Evolutionary conservation across 1,140 invertebrate species (phyloP).

Genomic region (Listronotus bonariensis): DNA sequence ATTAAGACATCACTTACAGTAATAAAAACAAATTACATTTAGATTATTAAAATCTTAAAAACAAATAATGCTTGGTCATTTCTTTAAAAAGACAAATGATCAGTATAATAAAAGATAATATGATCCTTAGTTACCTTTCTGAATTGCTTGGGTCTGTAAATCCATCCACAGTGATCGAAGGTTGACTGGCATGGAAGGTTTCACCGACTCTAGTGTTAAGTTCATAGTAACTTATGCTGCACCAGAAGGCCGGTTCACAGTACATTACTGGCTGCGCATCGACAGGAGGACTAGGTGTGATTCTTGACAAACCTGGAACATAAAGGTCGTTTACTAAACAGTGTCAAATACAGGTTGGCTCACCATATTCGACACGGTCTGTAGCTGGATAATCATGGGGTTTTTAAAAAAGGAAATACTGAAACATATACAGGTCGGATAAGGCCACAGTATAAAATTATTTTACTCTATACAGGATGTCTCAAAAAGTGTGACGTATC

Average conservation of each 20-base stretch:
- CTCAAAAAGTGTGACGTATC: too few relatives aligned
- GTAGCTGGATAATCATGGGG: too few relatives aligned
- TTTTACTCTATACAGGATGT: too few relatives aligned
- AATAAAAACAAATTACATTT: too few relatives aligned
- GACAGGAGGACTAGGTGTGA: constrained; percentile 69
- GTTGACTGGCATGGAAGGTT: constrained; percentile 96
- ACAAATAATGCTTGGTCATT: too few relatives aligned
- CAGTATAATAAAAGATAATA: not conserved
- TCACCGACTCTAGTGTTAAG: constrained; percentile 95
- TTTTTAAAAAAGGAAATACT: too few relatives aligned
- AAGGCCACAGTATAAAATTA: too few relatives aligned
- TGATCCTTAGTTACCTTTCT: constrained; percentile 65
- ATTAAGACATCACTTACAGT: too few relatives aligned
- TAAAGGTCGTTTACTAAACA: not conserved
- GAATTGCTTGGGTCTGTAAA: constrained; percentile 95
- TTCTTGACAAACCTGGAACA: constrained; percentile 62
- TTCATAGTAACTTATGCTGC: constrained; percentile 97
- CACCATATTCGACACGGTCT: too few relatives aligned
- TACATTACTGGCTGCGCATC: constrained; percentile 96
- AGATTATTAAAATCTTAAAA: not conserved
- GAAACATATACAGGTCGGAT: too few relatives aligned
- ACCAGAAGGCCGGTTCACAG: constrained; percentile 97
- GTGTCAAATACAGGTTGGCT: too few relatives aligned
- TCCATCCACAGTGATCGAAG: constrained; percentile 95
- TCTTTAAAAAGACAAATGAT: too few relatives aligned